These are phyloP conservation scores for Sebastes schlegelii DNA, from an alignment of 2,113 vertebrate species.

Conservation along the genomic window DNA sequence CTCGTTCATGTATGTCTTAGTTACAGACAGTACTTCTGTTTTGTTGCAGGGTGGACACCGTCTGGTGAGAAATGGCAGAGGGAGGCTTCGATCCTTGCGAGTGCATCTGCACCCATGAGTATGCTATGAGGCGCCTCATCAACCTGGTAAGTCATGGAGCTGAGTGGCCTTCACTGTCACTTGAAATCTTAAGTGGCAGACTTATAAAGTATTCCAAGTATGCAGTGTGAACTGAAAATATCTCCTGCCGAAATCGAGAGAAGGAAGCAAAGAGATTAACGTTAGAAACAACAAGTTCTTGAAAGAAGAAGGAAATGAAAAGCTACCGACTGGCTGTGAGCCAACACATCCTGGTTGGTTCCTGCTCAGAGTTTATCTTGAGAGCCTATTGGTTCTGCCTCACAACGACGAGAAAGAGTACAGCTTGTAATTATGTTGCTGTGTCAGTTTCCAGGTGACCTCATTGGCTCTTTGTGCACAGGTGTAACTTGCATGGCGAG, in stretches of 20 bases:
- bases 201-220: not conserved
- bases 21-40: conserved; percentile 23
- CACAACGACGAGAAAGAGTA: not conserved
- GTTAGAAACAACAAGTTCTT: not conserved
- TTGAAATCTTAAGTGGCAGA: not conserved
- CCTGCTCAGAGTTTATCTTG: conserved; percentile 71
- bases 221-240: not conserved
- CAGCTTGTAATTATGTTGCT: not conserved
- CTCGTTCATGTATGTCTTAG: conserved; percentile 14
- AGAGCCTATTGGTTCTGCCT: not conserved
- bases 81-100: conserved; percentile 97
- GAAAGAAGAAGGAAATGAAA: conserved; percentile 13
- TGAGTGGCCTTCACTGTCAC: not conserved
- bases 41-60: conserved; percentile 33
- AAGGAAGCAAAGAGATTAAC: not conserved
- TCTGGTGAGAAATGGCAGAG: conserved; percentile 91
- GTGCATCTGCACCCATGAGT: conserved; percentile 96
- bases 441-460: conserved; percentile 20
- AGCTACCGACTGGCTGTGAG: not conserved
- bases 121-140: conserved; percentile 96
- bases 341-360: conserved; percentile 77
- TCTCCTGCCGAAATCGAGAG: not conserved
- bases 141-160: conserved; percentile 90
- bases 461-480: conserved; percentile 40
- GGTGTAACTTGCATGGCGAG: conserved; percentile 48